phyloP scores from a whole-genome alignment of 2,888 invertebrate genomes.

The Odontothrips loti region DNA sequence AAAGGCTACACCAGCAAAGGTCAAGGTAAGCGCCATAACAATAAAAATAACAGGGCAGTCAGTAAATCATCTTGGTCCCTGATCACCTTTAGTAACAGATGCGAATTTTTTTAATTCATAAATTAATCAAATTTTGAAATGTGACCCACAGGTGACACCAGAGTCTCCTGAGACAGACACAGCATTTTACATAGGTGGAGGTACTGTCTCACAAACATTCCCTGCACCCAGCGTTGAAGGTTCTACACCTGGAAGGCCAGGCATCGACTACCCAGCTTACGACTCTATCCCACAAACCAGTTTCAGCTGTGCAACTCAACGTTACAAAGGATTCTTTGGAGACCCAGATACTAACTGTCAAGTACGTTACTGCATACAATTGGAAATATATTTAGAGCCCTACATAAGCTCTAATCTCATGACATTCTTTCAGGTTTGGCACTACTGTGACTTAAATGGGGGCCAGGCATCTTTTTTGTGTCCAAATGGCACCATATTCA shows the following conservation, averaged over 20 bases:
- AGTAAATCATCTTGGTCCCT: neutral
- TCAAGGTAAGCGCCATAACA: slow-evolving; percentile 17
- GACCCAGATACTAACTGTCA: slow-evolving; percentile 84
- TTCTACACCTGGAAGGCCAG: slow-evolving; percentile 56
- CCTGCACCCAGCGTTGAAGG: slow-evolving; percentile 45
- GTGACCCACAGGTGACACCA: neutral
- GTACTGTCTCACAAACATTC: slow-evolving; percentile 42
- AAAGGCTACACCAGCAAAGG: slow-evolving; percentile 32
- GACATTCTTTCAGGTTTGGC: slow-evolving; percentile 67
- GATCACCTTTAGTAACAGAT: too few relatives aligned
- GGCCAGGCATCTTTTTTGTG: slow-evolving; percentile 86
- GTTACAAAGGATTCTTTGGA: slow-evolving; percentile 87
- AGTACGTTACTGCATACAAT: slow-evolving; percentile 48
- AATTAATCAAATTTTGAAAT: too few relatives aligned
- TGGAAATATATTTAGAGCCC: neutral
- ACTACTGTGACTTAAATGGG: slow-evolving; percentile 85
- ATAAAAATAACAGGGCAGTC: too few relatives aligned
- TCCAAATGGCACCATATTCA: slow-evolving; percentile 87
- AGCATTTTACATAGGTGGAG: slow-evolving; percentile 31
- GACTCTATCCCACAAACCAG: slow-evolving; percentile 69
- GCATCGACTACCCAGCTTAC: slow-evolving; percentile 75
- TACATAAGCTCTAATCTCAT: neutral
- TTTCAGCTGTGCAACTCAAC: slow-evolving; percentile 76
- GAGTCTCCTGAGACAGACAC: neutral
- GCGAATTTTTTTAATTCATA: too few relatives aligned